These are phyloP conservation scores for Caradrina clavipalpis DNA, from an alignment of 2,888 invertebrate species.

Conservation along the genomic window DNA sequence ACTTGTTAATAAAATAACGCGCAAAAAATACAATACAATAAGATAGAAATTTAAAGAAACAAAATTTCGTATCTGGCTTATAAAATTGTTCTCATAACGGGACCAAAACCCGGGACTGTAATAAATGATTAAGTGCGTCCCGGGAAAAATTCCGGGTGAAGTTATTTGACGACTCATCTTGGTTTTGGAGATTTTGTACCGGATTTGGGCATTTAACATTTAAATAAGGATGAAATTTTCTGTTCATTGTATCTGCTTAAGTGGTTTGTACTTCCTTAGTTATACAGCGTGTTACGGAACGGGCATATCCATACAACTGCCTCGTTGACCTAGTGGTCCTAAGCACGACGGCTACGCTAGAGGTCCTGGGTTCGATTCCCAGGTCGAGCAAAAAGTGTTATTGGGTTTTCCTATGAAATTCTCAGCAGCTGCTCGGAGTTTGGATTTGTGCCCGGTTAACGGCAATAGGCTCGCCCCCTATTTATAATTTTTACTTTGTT, in stretches of 20 bases:
- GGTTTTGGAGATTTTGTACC: constrained; percentile 23
- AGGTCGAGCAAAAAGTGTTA: too few relatives aligned
- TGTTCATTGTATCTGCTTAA: not conserved
- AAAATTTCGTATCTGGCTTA: constrained; percentile 32
- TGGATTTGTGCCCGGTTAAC: too few relatives aligned
- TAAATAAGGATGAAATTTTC: constrained; percentile 4
- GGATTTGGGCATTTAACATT: constrained; percentile 25
- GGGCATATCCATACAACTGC: too few relatives aligned
- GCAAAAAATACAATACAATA: constrained; percentile 24
- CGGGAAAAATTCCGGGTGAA: constrained; percentile 37
- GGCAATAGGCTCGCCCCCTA: too few relatives aligned
- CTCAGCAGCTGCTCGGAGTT: too few relatives aligned
- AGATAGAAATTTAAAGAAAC: constrained; percentile 30
- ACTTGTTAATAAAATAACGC: constrained; percentile 6
- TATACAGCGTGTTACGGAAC: too few relatives aligned
- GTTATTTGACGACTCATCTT: constrained; percentile 41
- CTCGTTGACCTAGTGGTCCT: too few relatives aligned
- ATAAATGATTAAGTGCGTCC: constrained; percentile 36
- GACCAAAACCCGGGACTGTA: not conserved
- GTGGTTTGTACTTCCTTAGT: not conserved
- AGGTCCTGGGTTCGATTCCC: too few relatives aligned
- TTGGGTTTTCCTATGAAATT: too few relatives aligned
- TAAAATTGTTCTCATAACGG: constrained; percentile 43
- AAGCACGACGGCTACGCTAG: too few relatives aligned
- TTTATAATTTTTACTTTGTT: too few relatives aligned